Evolutionary conservation across 2,113 vertebrate genomes (phyloP).

Genomic region (Cyprinus carpio): DNA sequence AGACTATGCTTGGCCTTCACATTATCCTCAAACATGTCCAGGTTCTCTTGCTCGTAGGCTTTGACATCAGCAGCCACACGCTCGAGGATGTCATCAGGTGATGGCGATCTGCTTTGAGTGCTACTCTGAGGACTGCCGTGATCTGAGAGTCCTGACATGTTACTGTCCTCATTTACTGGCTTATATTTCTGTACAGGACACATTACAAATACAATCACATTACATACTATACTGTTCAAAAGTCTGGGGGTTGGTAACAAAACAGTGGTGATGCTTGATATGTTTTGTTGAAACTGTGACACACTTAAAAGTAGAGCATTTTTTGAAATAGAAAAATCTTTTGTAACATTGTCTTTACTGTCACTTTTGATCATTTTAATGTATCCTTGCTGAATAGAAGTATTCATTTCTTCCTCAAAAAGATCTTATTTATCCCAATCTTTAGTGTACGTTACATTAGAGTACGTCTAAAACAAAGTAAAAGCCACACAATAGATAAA

Average conservation of each 20-base stretch:
- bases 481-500: not conserved
- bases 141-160: conserved; percentile 82
- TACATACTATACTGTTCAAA: not conserved
- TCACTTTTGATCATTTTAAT: not conserved
- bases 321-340: not conserved
- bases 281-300: not conserved
- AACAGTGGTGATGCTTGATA: not conserved
- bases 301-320: not conserved
- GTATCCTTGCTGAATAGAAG: not conserved
- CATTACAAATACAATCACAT: not conserved
- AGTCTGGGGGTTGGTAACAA: not conserved
- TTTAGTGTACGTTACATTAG: not conserved
- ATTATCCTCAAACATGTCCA: conserved; percentile 94
- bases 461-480: not conserved
- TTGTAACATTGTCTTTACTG: not conserved
- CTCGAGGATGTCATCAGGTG: conserved; percentile 93
- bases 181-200: conserved; percentile 88
- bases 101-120: conserved; percentile 89
- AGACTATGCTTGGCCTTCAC: conserved; percentile 97
- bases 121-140: conserved; percentile 96
- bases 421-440: not conserved
- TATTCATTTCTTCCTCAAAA: not conserved
- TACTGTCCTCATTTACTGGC: conserved; percentile 85
- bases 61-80: conserved; percentile 95
- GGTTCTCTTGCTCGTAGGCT: conserved; percentile 93